A percentile compares a stretch with the other conserved stretches of the same genome.
phyloP scores from a whole-genome alignment of 1,140 invertebrate genomes.

The Calosoma granatense region DNA sequence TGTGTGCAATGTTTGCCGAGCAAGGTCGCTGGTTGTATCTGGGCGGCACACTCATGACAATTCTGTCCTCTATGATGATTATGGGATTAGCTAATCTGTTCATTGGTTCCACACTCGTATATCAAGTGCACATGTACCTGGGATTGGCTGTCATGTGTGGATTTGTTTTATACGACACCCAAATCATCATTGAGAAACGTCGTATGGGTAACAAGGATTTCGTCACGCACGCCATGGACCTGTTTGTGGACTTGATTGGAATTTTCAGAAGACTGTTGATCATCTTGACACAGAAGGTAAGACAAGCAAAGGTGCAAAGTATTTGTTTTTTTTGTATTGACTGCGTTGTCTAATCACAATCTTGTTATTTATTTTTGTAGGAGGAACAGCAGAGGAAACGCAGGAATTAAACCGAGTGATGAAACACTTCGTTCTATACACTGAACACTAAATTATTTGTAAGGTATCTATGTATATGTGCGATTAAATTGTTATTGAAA shows the following conservation, averaged over 20 bases:
- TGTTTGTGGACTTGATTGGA: conserved; percentile 88
- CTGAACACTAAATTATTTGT: conserved; percentile 1
- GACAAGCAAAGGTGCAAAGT: conserved; percentile 13
- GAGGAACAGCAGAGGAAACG: background rate
- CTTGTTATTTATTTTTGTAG: background rate
- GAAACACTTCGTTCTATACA: background rate
- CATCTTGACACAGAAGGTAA: conserved; percentile 81
- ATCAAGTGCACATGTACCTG: conserved; percentile 76
- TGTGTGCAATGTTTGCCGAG: conserved; percentile 73
- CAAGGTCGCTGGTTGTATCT: conserved; percentile 80
- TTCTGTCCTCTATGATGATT: conserved; percentile 66
- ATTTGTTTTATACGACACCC: conserved; percentile 93
- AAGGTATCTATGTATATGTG: background rate
- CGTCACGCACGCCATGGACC: conserved; percentile 76
- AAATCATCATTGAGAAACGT: conserved; percentile 88
- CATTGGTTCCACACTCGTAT: conserved; percentile 72
- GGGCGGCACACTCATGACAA: conserved; percentile 70
- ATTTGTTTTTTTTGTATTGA: background rate
- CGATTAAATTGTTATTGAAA: background rate
- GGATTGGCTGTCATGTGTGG: conserved; percentile 85
- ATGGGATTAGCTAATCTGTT: conserved; percentile 77
- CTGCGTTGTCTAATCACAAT: background rate
- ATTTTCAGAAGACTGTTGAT: conserved; percentile 84
- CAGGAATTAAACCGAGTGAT: background rate
- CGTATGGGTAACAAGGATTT: conserved; percentile 85